Percentiles rank a stretch among this genome's conserved stretches.
These are phyloP conservation scores for Liparis tanakae DNA, from an alignment of 2,797 vertebrate genomes.

Conservation along the genomic window DNA sequence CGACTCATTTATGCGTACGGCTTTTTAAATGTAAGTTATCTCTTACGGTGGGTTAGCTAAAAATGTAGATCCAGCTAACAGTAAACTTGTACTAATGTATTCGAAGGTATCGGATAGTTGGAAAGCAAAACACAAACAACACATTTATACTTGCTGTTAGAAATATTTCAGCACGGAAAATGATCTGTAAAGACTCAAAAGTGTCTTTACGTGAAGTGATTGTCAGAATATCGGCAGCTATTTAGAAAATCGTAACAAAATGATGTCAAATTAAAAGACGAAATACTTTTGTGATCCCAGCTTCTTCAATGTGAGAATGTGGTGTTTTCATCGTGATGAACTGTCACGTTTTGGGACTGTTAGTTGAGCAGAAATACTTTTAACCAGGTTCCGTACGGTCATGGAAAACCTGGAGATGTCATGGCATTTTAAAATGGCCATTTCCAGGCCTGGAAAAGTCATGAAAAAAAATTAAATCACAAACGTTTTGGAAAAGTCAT, in stretches of 20 bases:
- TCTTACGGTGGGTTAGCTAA: not conserved
- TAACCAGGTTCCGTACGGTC: too few relatives aligned
- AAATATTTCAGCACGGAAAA: too few relatives aligned
- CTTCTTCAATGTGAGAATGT: not conserved
- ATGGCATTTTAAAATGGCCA: too few relatives aligned
- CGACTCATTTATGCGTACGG: accelerated
- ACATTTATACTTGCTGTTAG: not conserved
- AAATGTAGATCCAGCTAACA: not conserved
- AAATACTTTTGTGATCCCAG: not conserved
- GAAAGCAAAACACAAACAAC: not conserved
- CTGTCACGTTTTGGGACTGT: too few relatives aligned
- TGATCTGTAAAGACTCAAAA: not conserved
- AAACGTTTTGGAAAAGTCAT: too few relatives aligned
- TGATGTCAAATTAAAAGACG: not conserved
- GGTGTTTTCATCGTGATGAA: not conserved
- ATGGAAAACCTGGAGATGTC: too few relatives aligned
- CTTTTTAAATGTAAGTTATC: not conserved
- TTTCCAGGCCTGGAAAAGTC: too few relatives aligned
- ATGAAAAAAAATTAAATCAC: too few relatives aligned
- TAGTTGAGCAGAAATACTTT: too few relatives aligned
- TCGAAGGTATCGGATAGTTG: not conserved
- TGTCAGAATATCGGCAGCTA: too few relatives aligned
- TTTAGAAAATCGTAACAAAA: not conserved
- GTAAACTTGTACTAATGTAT: not conserved
- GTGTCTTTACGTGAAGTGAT: not conserved